Conservation (phyloP, 2,888 invertebrate species). For the Coelinius sp. region DNA sequence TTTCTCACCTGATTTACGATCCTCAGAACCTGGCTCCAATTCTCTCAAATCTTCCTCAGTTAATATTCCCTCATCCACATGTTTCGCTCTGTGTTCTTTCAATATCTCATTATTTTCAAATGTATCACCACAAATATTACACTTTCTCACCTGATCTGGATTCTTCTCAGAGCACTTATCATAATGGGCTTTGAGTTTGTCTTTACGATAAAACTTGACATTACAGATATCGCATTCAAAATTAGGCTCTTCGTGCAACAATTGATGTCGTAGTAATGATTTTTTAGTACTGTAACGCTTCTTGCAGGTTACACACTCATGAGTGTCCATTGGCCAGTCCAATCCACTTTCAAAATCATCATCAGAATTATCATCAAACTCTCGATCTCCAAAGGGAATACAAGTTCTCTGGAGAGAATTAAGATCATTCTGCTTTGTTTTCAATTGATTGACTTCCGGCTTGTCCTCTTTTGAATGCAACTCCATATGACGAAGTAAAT, state of each 20-base stretch:
- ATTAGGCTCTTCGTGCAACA: constrained; percentile 68
- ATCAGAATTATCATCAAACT: constrained; percentile 58
- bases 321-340: constrained; percentile 67
- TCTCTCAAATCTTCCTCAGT: constrained; percentile 67
- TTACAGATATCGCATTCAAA: constrained; percentile 69
- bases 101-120: constrained; percentile 68
- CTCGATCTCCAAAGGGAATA: too few relatives aligned
- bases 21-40: constrained; percentile 62
- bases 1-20: constrained; percentile 60
- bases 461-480: constrained; percentile 62
- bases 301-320: constrained; percentile 67
- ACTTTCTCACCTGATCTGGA: constrained; percentile 68
- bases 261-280: constrained; percentile 65
- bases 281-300: constrained; percentile 68
- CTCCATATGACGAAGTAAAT: constrained; percentile 64
- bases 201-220: constrained; percentile 67
- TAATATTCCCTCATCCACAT: constrained; percentile 67
- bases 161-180: constrained; percentile 69
- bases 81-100: constrained; percentile 64
- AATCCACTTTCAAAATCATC: constrained; percentile 65
- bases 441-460: neutral
- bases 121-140: constrained; percentile 67
- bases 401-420: constrained; percentile 37
- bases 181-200: constrained; percentile 68
- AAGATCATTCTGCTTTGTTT: constrained; percentile 35